Evolutionary conservation across 2,113 vertebrate genomes (phyloP).

Genomic region (Hydropotes inermis): DNA sequence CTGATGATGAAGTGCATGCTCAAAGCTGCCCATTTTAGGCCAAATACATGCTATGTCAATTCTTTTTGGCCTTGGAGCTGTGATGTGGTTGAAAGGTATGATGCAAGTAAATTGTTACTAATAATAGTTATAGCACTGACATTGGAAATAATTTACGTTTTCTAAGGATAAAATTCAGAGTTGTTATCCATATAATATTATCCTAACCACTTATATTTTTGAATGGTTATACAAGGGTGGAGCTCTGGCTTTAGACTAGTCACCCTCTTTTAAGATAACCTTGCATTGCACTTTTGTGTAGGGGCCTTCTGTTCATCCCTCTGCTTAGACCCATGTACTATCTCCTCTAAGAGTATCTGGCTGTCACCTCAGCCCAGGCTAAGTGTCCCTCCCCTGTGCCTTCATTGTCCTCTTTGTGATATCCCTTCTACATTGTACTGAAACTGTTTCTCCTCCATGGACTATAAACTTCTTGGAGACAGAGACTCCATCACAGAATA

Average conservation of each 20-base stretch:
- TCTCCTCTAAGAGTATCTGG: neutral
- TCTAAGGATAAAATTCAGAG: neutral
- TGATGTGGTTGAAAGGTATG: neutral
- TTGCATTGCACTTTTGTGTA: neutral
- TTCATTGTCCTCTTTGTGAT: too few species aligned
- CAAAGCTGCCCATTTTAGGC: neutral
- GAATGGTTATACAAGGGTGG: neutral
- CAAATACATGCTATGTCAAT: neutral
- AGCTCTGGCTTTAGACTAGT: neutral
- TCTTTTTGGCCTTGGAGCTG: neutral
- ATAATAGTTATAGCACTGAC: neutral
- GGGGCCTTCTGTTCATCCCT: neutral
- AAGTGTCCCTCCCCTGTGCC: neutral
- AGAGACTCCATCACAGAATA: neutral
- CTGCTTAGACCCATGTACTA: neutral
- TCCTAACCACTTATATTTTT: neutral
- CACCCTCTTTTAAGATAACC: neutral
- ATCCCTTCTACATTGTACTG: neutral
- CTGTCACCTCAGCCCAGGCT: neutral
- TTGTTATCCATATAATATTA: neutral
- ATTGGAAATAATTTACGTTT: conserved; percentile 18
- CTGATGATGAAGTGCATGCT: neutral
- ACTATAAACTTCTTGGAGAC: neutral
- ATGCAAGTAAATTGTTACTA: neutral
- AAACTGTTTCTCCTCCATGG: neutral